phyloP scores from a whole-genome alignment of 2,888 invertebrate species.

The Pandemis cinnamomeana region DNA sequence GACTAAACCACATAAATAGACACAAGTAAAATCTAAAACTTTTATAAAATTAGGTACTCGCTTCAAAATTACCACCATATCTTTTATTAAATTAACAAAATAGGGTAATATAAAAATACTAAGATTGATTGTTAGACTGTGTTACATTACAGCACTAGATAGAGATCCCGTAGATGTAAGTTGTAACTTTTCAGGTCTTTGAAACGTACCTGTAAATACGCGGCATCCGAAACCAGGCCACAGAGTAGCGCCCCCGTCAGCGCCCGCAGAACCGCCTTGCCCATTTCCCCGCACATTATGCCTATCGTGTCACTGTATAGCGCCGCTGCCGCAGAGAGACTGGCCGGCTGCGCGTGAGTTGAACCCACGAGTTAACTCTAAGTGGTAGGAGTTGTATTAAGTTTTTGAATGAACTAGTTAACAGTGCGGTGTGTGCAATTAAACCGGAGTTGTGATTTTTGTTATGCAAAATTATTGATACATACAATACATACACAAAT shows the following conservation, averaged over 20 bases:
- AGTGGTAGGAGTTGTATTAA: neutral
- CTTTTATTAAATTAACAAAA: too few relatives aligned
- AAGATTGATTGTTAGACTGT: too few relatives aligned
- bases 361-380: conserved; percentile 16
- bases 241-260: conserved; percentile 77
- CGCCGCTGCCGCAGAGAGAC: conserved; percentile 34
- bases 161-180: too few relatives aligned
- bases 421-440: neutral
- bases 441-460: neutral
- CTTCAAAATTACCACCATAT: too few relatives aligned
- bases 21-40: too few relatives aligned
- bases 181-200: too few relatives aligned
- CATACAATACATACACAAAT: too few relatives aligned
- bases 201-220: conserved; percentile 72
- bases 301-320: conserved; percentile 36
- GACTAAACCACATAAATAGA: too few relatives aligned
- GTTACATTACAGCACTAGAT: too few relatives aligned
- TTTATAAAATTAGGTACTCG: too few relatives aligned
- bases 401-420: neutral
- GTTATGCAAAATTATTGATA: too few relatives aligned
- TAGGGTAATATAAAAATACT: too few relatives aligned
- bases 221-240: conserved; percentile 76
- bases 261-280: conserved; percentile 77
- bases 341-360: conserved; percentile 21
- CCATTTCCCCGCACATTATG: conserved; percentile 81